Evolutionary conservation across 2,113 vertebrate genomes (phyloP), one percentile per base, ranked within the genome.

Genomic region (Urocitellus parryii): DNA sequence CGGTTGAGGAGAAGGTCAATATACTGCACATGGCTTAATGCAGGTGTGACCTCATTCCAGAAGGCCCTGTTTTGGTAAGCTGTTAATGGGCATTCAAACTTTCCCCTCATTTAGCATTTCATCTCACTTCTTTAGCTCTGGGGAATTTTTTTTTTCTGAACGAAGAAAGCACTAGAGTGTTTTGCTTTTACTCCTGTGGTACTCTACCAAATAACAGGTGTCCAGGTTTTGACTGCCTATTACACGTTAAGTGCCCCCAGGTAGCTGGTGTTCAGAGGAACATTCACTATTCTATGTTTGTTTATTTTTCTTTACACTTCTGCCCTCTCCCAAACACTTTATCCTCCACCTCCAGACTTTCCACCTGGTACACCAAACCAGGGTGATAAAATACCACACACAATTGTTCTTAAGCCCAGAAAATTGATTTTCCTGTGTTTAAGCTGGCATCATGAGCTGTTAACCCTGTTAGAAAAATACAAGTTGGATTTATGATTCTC

Each of bases 381-480:
- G 73, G 87, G 25, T 90, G 39, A 92, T 91, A 53, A 97, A 94
- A 94, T 80, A 77, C 16, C 37, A 39, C 1, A 2, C 16, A 39
- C 65, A 88, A 80, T 95, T 87, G 53, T 95, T 93, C 82, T 95
- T 63, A 61, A 89, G 95, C 61, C 73, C 72, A 83, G 89, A 94
- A 91, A 97, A 96, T 92, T 65, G 91, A 95, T 96, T 97, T 96
- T 92, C 48, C 18, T 0, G 37, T 92, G 63, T 95, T 91, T 72
- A 88, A 93, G 83, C 29, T 29, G 73, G 80, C 48, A 90, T 90
- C 78, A 68, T 76, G 88, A 92, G 78, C 90, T 94, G 80, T 95
- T 97, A 97, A 97, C 90, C 92, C 92, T 95, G 73, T 97, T 97
- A 96, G 97, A 94, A 96, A 97, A 98, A 93, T 91, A 63, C 92